Percentiles rank a stretch among this genome's conserved stretches.
These are phyloP conservation scores for Prionailurus viverrinus DNA, from an alignment of 2,113 vertebrate genomes.

Conservation along the genomic window DNA sequence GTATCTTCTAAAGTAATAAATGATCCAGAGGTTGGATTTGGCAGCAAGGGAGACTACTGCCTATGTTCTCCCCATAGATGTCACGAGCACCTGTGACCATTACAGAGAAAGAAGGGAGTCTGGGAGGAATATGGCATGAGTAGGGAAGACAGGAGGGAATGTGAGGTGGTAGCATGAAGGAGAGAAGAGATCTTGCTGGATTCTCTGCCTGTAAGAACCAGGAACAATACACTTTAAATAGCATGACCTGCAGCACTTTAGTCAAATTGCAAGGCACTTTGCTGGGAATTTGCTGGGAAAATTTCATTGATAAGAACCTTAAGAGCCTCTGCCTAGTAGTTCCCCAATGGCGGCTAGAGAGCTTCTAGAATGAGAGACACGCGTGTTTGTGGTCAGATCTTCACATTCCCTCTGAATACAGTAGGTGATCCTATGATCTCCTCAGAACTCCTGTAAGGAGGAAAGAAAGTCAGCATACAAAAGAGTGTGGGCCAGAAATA, in stretches of 20 bases:
- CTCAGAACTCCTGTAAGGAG: neutral
- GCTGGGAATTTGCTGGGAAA: neutral
- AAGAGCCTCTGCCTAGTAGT: neutral
- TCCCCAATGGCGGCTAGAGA: neutral
- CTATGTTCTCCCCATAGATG: conserved; percentile 6
- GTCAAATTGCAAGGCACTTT: neutral
- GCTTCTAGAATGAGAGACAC: neutral
- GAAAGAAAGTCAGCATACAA: neutral
- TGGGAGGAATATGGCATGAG: neutral
- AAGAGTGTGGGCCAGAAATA: neutral
- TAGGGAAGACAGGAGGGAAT: neutral
- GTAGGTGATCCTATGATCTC: neutral
- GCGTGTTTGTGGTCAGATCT: neutral
- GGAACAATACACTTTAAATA: neutral
- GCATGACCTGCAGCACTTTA: neutral
- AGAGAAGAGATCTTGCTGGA: neutral
- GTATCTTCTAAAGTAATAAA: conserved; percentile 59
- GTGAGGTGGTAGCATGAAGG: neutral
- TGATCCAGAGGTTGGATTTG: conserved; percentile 51
- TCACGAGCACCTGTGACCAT: conserved; percentile 18
- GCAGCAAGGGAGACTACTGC: conserved; percentile 32
- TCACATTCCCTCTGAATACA: neutral
- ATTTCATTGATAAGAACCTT: neutral
- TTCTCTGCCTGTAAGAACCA: neutral
- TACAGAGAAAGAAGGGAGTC: neutral